A percentile compares a stretch with the other conserved stretches of the same genome.
Evolutionary conservation across 1,140 invertebrate genomes (phyloP).

Genomic region (Periplaneta americana): DNA sequence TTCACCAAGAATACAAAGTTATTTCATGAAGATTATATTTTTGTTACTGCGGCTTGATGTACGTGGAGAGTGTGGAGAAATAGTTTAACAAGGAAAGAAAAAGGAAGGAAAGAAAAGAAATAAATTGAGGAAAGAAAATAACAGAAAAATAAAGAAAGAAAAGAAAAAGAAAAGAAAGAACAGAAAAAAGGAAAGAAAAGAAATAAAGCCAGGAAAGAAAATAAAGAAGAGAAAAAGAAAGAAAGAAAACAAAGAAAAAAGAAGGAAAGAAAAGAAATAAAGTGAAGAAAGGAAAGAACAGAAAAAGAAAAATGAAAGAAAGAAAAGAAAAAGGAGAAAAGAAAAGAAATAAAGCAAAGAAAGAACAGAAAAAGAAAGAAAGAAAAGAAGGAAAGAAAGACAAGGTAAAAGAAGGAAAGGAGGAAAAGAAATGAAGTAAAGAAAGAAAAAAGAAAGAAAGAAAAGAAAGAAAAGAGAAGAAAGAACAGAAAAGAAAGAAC

Average conservation of each 20-base stretch:
- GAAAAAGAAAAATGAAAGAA: background rate
- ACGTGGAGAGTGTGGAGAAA: no score
- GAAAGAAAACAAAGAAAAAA: background rate
- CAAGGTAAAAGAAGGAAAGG: background rate
- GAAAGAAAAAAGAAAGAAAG: background rate
- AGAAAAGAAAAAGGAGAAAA: background rate
- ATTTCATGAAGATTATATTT: no score
- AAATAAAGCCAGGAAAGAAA: background rate
- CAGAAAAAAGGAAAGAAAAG: background rate
- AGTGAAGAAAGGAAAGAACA: background rate
- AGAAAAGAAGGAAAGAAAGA: background rate
- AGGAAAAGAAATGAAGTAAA: background rate
- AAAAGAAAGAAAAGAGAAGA: background rate
- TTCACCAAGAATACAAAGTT: no score
- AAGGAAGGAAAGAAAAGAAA: no score
- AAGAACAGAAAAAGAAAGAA: background rate
- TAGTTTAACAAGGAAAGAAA: no score
- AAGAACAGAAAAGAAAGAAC: background rate
- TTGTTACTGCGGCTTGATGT: no score
- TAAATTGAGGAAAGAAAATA: background rate
- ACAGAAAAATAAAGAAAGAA: no score
- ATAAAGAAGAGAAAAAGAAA: no score
- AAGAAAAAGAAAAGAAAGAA: background rate
- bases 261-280: background rate
- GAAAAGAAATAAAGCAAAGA: background rate